Evolutionary conservation across 2,888 invertebrate genomes (phyloP), one percentile per base, ranked within the genome.

Genomic region (Zeuzera pyrina): DNA sequence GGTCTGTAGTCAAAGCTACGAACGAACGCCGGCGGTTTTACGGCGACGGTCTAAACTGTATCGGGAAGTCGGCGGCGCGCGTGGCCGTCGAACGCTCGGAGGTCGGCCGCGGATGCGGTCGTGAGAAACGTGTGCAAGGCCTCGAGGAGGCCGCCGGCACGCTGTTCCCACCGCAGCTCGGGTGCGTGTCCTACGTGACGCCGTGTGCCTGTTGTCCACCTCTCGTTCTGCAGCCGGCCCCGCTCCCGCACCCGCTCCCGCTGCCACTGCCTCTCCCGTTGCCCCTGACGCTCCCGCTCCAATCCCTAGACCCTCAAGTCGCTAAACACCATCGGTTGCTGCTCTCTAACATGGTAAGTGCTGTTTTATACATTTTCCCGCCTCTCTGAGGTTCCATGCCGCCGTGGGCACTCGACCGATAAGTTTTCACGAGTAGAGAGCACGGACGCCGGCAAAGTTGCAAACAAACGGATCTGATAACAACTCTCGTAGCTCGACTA

Each of bases 131-230:
- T 50, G 72, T 67, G 63, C 66, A 60, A 74, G 83, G 83, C 81
- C 81, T 81, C 83, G 46, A 57, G 69, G 81, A 81, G 83, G 81
- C 79, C 81, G 81, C 79, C 81, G 78, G 63, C 83, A 81, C 81
- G 79, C 81, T 83, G 83, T 83, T 83, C 77, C 76, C 81, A 72
- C 81, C 81, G 83, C 83, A 79, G 83, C 76, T 79, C 51, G 79
- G 78, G 74, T 81, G 83, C 72, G 84, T 79, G 73, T 72, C 81
- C 69, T 79, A 83, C 77, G 83, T 76, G 70, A 73, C 74, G 72
- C 76, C 73, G 69, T 81, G 81, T 73, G 69, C 72, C 63, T 83
- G 81, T 69, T 81, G 79, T 66, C 74, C 72, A 60, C 74, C 73
- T 60, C 66, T 77, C 62, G 56, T 65, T 70, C 71, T 79, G 73